Evolutionary conservation across 1,140 invertebrate species (phyloP), one percentile per base, ranked within the genome.

Genomic region (Formica exsecta): DNA sequence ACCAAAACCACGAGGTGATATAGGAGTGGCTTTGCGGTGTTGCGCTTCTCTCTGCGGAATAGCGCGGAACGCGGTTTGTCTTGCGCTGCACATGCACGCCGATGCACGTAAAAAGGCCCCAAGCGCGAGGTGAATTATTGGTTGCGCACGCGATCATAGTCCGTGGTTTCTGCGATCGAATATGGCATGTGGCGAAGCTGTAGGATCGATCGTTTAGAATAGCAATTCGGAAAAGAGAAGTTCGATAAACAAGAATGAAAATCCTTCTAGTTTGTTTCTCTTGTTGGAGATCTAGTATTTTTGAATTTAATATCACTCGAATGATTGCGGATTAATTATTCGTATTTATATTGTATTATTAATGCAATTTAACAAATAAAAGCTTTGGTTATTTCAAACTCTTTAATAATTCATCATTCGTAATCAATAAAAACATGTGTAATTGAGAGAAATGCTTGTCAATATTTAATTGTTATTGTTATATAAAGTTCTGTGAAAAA

Each of bases 1-100:
- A 88, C 85, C 87, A 36, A 90, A 93, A 93, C 91, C 93, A 64
- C 89, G 70, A 89, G 90, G 85, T 92, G 87, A 93, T 92, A 92
- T 93, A 93, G 92, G 73, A 86, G 86, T 65, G 92, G 93, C 91
- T 94, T 93, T 91, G 91, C 80, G 90, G 89, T 86, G 87, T 89
- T 79, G 89, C 88, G 76, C 87, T 77, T 62, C 68, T 54, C 71
- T 70, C 71, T 44, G 19, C 68, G 59, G 86, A 89, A 86, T 89
- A 88, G 76, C 73, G 64, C 51, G 86, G 86, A 91, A 92, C 92
- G 88, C 90, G 86, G 88, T 89, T 84, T 77, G 68, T 48, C 48
- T 85, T 83, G 19, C 75, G 64, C 54, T 73, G n/a, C 79, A 71
- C 29, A 57, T 85, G 89, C 85, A 80, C 77, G 29, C 62, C 61